These are phyloP conservation scores for Tridacna crocea DNA, from an alignment of 2,888 invertebrate species.

Conservation along the genomic window DNA sequence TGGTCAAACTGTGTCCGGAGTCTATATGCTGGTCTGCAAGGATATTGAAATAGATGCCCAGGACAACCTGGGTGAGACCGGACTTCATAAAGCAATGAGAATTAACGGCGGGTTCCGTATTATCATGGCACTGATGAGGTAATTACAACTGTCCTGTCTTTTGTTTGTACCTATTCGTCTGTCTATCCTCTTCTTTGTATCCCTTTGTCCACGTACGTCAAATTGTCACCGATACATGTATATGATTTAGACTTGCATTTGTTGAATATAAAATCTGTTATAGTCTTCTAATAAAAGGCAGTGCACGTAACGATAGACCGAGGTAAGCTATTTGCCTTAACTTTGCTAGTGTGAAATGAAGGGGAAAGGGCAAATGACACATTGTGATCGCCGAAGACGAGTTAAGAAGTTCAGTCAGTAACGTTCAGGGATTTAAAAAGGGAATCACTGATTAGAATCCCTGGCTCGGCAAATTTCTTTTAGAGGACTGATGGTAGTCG, in stretches of 20 bases:
- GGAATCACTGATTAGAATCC: not conserved
- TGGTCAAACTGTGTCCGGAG: slow-evolving; percentile 73
- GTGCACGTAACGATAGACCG: too few species aligned
- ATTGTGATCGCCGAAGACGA: not conserved
- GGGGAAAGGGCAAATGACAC: too few species aligned
- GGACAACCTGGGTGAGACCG: slow-evolving; percentile 74
- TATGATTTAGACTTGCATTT: not conserved
- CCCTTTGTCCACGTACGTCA: not conserved
- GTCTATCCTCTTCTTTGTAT: not conserved
- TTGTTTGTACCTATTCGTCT: not conserved
- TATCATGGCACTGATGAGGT: slow-evolving; percentile 79
- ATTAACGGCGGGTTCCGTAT: slow-evolving; percentile 75
- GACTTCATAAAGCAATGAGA: slow-evolving; percentile 74
- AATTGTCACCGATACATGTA: not conserved
- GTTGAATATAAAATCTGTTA: too few species aligned
- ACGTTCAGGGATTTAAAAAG: not conserved
- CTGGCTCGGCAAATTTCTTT: not conserved
- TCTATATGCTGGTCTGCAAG: slow-evolving; percentile 78
- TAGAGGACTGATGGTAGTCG: not conserved
- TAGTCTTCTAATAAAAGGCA: too few species aligned
- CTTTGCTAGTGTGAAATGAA: too few species aligned
- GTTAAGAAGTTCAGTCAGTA: not conserved
- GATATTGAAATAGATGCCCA: slow-evolving; percentile 77
- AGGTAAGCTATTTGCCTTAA: too few species aligned
- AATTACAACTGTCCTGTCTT: slow-evolving; percentile 21